Evolutionary conservation across 2,888 invertebrate genomes (phyloP).

Genomic region (Leptopilina myrica): DNA sequence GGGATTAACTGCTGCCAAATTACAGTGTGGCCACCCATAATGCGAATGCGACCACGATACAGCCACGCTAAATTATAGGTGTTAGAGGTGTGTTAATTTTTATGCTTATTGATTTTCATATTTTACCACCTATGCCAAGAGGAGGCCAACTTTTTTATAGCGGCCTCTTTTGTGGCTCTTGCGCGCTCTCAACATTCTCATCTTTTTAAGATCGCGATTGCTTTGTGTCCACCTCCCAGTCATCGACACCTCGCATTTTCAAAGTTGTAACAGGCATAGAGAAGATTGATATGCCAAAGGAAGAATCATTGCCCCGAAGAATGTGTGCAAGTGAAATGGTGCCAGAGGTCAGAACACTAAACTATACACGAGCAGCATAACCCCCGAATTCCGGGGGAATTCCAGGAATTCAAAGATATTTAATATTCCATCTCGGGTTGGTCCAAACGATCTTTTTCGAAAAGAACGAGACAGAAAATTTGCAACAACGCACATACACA

Average conservation of each 20-base stretch:
- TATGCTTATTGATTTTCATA: conserved; percentile 76
- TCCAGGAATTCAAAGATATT: conserved; percentile 65
- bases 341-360: conserved; percentile 30
- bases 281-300: conserved; percentile 2
- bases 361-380: conserved; percentile 32
- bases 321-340: conserved; percentile 32
- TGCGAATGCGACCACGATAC: conserved; percentile 62
- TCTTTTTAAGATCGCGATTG: conserved; percentile 10
- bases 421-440: conserved; percentile 59
- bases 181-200: not conserved
- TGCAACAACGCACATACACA: conserved; percentile 6
- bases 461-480: conserved; percentile 37
- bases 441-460: conserved; percentile 19
- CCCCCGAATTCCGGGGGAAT: conserved; percentile 60
- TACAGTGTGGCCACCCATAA: conserved; percentile 71
- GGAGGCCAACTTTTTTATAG: conserved; percentile 22
- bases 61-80: conserved; percentile 67
- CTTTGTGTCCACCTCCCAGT: not conserved
- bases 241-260: not conserved
- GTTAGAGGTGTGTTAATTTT: conserved; percentile 73
- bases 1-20: conserved; percentile 75
- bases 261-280: not conserved
- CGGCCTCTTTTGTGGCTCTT: conserved; percentile 22
- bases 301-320: conserved; percentile 9
- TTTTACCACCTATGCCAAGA: conserved; percentile 69